These are phyloP conservation scores for Cheilinus undulatus DNA, from an alignment of 2,113 vertebrate species.

Conservation along the genomic window DNA sequence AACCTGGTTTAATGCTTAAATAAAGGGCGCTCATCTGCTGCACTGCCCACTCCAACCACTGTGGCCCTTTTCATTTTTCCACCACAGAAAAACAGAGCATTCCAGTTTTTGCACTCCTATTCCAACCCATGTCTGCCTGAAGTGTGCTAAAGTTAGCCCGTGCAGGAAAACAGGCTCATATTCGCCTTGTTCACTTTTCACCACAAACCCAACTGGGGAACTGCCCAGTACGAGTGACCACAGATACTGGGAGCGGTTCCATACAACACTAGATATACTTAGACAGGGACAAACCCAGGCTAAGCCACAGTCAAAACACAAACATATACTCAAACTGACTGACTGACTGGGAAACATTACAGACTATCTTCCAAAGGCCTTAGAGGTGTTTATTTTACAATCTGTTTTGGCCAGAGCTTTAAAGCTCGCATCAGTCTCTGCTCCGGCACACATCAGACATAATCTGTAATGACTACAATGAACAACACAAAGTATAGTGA, in stretches of 20 bases:
- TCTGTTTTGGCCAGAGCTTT: neutral
- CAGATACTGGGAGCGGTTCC: slow-evolving; percentile 71
- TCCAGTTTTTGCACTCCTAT: slow-evolving; percentile 48
- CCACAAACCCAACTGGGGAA: slow-evolving; percentile 66
- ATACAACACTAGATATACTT: slow-evolving; percentile 69
- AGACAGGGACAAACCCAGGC: slow-evolving; percentile 50
- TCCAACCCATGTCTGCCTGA: slow-evolving; percentile 54
- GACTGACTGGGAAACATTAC: slow-evolving; percentile 3
- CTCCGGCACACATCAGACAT: slow-evolving; percentile 28
- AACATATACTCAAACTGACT: slow-evolving; percentile 11
- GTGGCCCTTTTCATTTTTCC: slow-evolving; percentile 43
- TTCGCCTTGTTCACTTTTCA: slow-evolving; percentile 61
- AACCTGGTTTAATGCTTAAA: slow-evolving; percentile 17
- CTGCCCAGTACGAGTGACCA: slow-evolving; percentile 65
- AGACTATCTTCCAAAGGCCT: slow-evolving; percentile 19
- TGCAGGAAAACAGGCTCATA: slow-evolving; percentile 52
- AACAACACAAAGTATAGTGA: neutral
- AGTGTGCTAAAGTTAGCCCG: slow-evolving; percentile 71
- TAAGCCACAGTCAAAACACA: slow-evolving; percentile 46
- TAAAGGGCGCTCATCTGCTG: slow-evolving; percentile 8
- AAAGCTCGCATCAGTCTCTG: slow-evolving; percentile 9
- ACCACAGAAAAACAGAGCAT: slow-evolving; percentile 36
- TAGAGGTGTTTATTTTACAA: slow-evolving; percentile 43
- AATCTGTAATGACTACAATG: slow-evolving; percentile 5
- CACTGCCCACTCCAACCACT: slow-evolving; percentile 6